Conservation (phyloP, 2,888 invertebrate genomes). For the Drosophila monieri region DNA sequence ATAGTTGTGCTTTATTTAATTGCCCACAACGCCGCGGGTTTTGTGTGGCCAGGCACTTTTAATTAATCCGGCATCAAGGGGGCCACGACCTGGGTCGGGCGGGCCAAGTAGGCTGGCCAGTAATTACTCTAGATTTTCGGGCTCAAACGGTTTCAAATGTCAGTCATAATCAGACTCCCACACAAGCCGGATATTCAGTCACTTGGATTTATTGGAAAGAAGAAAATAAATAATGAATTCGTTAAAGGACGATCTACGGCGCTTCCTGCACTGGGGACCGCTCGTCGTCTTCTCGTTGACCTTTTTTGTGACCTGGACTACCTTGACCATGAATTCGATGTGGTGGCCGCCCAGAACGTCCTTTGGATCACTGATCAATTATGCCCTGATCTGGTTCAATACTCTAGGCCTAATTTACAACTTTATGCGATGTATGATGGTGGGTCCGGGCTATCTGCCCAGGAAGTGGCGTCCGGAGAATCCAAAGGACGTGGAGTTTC, state of each 20-base stretch:
- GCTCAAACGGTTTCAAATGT: neutral
- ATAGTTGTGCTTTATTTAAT: conserved; percentile 56
- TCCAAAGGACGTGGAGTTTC: conserved; percentile 86
- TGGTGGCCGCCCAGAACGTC: conserved; percentile 93
- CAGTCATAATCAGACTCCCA: neutral
- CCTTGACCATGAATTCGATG: conserved; percentile 91
- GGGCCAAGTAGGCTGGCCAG: neutral
- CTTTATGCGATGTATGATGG: conserved; percentile 93
- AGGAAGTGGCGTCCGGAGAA: conserved; percentile 92
- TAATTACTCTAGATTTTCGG: conserved; percentile 13
- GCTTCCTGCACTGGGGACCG: conserved; percentile 66
- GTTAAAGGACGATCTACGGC: conserved; percentile 21
- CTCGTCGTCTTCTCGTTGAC: conserved; percentile 15
- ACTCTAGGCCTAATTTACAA: conserved; percentile 93
- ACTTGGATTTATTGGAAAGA: neutral
- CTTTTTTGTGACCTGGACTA: conserved; percentile 87
- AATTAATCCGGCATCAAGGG: conserved; percentile 37
- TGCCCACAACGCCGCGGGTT: conserved; percentile 39
- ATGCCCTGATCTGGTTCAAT: conserved; percentile 89
- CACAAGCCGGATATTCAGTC: neutral
- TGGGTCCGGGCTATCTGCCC: conserved; percentile 96
- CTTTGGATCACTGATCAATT: conserved; percentile 88
- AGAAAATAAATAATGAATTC: neutral
- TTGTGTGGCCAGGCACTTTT: conserved; percentile 31
- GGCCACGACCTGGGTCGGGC: conserved; percentile 8